These are phyloP conservation scores for Microctonus hyperodae DNA, from an alignment of 2,888 invertebrate genomes.

Conservation along the genomic window DNA sequence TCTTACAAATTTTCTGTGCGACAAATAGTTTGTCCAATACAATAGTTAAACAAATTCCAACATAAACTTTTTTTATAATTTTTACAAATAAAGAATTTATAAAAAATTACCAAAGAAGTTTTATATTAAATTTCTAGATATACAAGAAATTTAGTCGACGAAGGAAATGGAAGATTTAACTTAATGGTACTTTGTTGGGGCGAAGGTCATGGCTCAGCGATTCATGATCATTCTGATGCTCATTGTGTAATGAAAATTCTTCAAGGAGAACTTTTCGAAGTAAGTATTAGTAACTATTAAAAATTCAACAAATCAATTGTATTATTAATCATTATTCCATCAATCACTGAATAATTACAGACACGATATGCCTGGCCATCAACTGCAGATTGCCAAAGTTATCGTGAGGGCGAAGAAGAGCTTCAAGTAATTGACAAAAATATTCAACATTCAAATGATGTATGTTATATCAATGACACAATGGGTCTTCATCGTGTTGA, in stretches of 20 bases:
- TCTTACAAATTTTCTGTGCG: no score
- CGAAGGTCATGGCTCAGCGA: conserved; percentile 91
- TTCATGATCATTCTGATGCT: conserved; percentile 95
- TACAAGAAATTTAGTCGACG: conserved; percentile 94
- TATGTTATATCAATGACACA: conserved; percentile 95
- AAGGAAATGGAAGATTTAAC: conserved; percentile 97
- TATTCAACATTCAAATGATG: conserved; percentile 76
- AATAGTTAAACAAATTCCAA: no score
- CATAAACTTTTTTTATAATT: not conserved
- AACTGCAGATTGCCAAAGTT: conserved; percentile 60
- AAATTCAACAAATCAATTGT: not conserved
- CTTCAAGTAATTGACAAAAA: conserved; percentile 74
- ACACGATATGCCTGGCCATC: conserved; percentile 80
- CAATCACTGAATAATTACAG: conserved; percentile 41
- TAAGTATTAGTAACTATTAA: conserved; percentile 59
- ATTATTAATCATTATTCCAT: not conserved
- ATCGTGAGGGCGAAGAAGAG: conserved; percentile 64
- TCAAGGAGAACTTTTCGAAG: conserved; percentile 83
- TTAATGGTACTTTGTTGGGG: conserved; percentile 99
- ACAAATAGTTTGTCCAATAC: no score
- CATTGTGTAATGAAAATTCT: conserved; percentile 98
- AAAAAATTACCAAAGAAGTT: conserved; percentile 9
- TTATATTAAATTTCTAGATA: conserved; percentile 70
- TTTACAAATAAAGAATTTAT: not conserved
- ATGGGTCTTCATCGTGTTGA: conserved; percentile 95